Conservation (phyloP, 2,113 vertebrate genomes). For the Elachura formosa region DNA sequence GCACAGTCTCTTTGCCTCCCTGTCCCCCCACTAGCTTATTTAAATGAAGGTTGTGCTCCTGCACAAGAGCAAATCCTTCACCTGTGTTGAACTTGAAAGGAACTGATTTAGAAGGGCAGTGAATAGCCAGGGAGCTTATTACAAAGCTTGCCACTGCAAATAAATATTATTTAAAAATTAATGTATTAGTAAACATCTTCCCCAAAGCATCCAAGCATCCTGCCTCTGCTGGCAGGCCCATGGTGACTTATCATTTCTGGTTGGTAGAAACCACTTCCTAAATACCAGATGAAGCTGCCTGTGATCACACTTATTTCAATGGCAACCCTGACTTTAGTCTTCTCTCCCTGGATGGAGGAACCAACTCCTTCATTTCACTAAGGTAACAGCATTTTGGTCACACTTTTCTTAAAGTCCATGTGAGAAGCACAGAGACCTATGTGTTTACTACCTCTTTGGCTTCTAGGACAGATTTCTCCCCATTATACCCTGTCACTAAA, state of each 20-base stretch:
- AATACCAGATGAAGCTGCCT: background rate
- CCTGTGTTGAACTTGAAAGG: background rate
- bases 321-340: background rate
- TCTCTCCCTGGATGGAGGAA: background rate
- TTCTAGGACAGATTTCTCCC: background rate
- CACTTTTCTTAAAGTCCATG: background rate
- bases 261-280: background rate
- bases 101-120: background rate
- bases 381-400: background rate
- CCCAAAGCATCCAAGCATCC: background rate
- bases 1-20: background rate
- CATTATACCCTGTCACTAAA: background rate
- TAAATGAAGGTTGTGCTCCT: background rate
- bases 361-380: background rate
- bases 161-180: background rate
- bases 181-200: background rate
- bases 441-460: background rate
- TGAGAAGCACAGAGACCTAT: background rate
- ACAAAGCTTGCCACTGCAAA: background rate
- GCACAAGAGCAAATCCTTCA: background rate
- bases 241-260: background rate
- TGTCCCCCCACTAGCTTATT: background rate
- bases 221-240: background rate
- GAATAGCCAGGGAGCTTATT: background rate
- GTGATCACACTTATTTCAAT: background rate